Conservation (phyloP, 2,797 vertebrate species). For the Protosalanx chinensis region DNA sequence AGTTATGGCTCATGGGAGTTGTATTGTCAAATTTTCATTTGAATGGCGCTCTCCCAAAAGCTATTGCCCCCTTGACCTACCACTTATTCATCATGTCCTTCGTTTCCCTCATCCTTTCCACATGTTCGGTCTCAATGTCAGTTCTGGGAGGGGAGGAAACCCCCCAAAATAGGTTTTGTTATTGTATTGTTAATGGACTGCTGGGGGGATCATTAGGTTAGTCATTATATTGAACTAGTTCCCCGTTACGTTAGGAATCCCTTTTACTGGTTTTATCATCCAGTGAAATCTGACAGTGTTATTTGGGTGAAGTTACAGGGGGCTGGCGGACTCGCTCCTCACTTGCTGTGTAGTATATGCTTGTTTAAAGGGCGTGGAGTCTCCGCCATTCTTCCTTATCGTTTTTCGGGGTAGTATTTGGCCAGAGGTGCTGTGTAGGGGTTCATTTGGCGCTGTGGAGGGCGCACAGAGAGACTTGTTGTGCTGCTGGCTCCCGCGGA, state of each 20-base stretch:
- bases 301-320: conserved; percentile 47
- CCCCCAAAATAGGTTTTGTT: not conserved
- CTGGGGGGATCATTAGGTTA: not conserved
- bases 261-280: conserved; percentile 21
- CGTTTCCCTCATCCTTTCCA: not conserved
- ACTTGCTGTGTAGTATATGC: conserved; percentile 43
- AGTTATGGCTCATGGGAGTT: conserved; percentile 26
- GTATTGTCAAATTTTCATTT: conserved; percentile 28
- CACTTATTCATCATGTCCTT: not conserved
- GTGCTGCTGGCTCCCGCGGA: conserved; percentile 64
- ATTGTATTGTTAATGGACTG: not conserved
- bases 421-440: conserved; percentile 59
- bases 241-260: conserved; percentile 6
- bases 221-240: not conserved
- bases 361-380: conserved; percentile 55
- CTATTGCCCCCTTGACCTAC: conserved; percentile 31
- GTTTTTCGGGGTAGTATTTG: conserved; percentile 18
- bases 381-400: conserved; percentile 28
- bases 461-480: conserved; percentile 63
- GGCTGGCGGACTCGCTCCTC: conserved; percentile 13
- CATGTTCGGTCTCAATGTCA: not conserved
- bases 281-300: conserved; percentile 29
- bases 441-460: conserved; percentile 55
- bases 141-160: too few relatives aligned
- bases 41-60: conserved; percentile 18